Conservation (phyloP, 2,113 vertebrate species). For the Malaclemys terrapin region DNA sequence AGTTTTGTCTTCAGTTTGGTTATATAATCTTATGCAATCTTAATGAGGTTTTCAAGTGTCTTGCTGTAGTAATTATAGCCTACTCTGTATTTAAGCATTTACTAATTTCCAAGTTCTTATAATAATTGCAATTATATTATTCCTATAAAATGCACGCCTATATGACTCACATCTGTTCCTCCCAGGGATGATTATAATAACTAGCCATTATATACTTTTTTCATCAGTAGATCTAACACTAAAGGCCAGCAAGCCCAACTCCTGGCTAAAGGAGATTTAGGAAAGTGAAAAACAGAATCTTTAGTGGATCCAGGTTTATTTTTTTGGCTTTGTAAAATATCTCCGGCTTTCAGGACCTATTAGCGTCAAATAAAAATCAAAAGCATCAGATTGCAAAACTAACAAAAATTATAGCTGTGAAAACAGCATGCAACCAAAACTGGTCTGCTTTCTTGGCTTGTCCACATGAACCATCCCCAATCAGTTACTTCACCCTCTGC, state of each 20-base stretch:
- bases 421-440: constrained; percentile 1
- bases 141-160: not conserved
- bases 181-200: not conserved
- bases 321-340: constrained; percentile 43
- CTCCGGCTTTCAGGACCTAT: constrained; percentile 47
- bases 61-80: not conserved
- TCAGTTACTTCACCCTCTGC: not conserved
- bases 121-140: not conserved
- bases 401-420: constrained; percentile 40
- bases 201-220: not conserved
- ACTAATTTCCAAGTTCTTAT: not conserved
- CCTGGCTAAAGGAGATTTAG: constrained; percentile 14
- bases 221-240: not conserved
- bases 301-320: constrained; percentile 56
- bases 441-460: not conserved
- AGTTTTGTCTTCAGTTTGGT: not conserved
- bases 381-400: constrained; percentile 55
- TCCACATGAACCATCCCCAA: not conserved
- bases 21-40: not conserved
- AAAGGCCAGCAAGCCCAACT: not conserved
- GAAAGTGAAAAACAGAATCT: constrained; percentile 25
- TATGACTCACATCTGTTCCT: not conserved
- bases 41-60: not conserved
- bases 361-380: constrained; percentile 52
- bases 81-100: not conserved